Base-by-base conservation (phyloP, 2,888 invertebrate genomes). In the Gisinianus flammeolus region DNA sequence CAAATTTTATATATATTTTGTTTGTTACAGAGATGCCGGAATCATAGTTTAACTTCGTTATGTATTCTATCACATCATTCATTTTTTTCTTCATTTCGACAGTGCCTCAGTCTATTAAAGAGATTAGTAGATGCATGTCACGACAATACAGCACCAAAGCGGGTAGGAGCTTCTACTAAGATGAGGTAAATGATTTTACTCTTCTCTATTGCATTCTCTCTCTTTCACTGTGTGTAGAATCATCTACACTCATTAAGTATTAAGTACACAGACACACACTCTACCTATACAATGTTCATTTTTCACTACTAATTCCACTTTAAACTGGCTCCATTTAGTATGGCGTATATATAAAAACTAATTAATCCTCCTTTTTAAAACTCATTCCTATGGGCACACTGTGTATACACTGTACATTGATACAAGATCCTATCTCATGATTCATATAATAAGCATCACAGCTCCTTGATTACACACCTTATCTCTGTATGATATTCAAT, bases 11-110 rank as follows among this genome's bases (percentile, higher is more conserved):
- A 8, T 64, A 16, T 74, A 67, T 67, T 56, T 68, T 85, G n/a
- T 83, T 86, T 86, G 83, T 90, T 90, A 62, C 91, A 93, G 91
- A 91, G 93, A 85, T 89, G 94, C 84, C 91, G 95, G 85, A 97
- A 95, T 88, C 95, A 97, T 88, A 97, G 98, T 19, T 89, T 99
- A 84, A 99, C 99, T 56, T 98, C 98, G 70, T 89, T 99, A 78
- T 99, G 99, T 89, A 91, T 99, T 85, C 91, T 99, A 78, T 98
- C 98, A 81, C 99, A 99, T 90, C 98, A 99, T 90, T 98, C 98
- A 54, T 99, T 99, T 89, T 97, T 99, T 89, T 94, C 98, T 81
- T 96, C 95, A 86, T 99, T 99, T 89, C 94, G 99, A 83, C 97
- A 98, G 90, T 97, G 98, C 89, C 91, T 99, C 85, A 95, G 94